A percentile compares a stretch with the other conserved stretches of the same genome.
phyloP scores from a whole-genome alignment of 2,797 vertebrate genomes.

The Crenichthys baileyi region DNA sequence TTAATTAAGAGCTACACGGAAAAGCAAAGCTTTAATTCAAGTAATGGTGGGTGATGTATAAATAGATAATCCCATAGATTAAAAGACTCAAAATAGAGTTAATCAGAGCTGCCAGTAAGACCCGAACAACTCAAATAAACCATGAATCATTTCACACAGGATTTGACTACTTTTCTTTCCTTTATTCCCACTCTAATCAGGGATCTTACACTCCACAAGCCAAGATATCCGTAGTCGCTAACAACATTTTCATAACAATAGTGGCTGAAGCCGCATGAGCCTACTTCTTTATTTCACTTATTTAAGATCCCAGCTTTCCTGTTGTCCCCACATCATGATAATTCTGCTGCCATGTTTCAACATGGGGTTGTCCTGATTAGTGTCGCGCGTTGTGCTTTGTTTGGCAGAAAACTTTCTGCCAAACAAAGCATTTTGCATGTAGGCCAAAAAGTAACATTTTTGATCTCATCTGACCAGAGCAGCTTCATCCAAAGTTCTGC shows the following conservation, averaged over 20 bases:
- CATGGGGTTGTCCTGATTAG: too few species aligned
- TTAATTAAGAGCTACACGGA: not conserved
- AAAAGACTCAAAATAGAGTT: not conserved
- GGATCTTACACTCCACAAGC: slow-evolving; percentile 13
- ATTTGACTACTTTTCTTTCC: slow-evolving; percentile 32
- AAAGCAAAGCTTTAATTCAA: not conserved
- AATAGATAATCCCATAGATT: slow-evolving; percentile 23
- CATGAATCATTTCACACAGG: slow-evolving; percentile 13
- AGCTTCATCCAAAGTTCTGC: too few species aligned
- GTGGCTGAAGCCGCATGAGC: not conserved
- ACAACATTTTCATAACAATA: slow-evolving; percentile 28
- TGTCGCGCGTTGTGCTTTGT: too few species aligned
- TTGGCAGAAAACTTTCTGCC: too few species aligned
- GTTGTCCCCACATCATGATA: too few species aligned
- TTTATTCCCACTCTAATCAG: slow-evolving; percentile 29
- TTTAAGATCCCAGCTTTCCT: too few species aligned
- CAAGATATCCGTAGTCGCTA: slow-evolving; percentile 25
- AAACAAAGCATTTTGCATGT: too few species aligned
- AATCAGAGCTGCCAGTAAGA: slow-evolving; percentile 42
- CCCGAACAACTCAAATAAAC: slow-evolving; percentile 14
- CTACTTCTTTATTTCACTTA: slow-evolving; percentile 15
- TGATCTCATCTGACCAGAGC: too few species aligned
- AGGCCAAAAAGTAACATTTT: too few species aligned
- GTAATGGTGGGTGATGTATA: not conserved
- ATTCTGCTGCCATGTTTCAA: too few species aligned